Evolutionary conservation across 2,113 vertebrate genomes (phyloP).

Genomic region (Callocephalon fimbriatum): DNA sequence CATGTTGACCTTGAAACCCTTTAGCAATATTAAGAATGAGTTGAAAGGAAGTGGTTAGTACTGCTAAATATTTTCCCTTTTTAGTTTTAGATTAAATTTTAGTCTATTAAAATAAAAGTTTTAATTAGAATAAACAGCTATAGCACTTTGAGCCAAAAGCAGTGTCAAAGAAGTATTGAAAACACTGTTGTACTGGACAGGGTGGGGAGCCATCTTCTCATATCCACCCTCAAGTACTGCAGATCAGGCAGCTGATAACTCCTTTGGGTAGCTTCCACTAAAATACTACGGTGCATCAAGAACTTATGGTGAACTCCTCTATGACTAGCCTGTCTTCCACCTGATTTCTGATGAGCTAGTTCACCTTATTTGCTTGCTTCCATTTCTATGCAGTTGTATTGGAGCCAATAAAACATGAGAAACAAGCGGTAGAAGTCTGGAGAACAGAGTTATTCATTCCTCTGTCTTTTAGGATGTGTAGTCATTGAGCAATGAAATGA

Average conservation of each 20-base stretch:
- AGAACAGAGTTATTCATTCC: neutral
- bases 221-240: neutral
- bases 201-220: neutral
- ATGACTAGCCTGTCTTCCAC: neutral
- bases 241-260: neutral
- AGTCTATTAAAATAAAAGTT: neutral
- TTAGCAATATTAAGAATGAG: neutral
- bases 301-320: neutral
- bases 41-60: neutral
- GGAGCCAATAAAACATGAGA: neutral
- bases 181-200: neutral
- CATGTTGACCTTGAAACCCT: neutral
- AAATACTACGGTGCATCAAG: neutral
- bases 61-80: neutral
- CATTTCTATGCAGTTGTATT: neutral
- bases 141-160: neutral
- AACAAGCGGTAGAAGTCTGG: neutral
- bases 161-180: neutral
- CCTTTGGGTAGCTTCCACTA: neutral
- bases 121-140: neutral
- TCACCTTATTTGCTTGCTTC: neutral
- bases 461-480: neutral
- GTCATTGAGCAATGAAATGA: neutral
- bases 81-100: neutral
- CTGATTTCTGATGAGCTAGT: neutral